phyloP scores from a whole-genome alignment of 1,140 invertebrate genomes.

The Phenacoccus solenopsis region DNA sequence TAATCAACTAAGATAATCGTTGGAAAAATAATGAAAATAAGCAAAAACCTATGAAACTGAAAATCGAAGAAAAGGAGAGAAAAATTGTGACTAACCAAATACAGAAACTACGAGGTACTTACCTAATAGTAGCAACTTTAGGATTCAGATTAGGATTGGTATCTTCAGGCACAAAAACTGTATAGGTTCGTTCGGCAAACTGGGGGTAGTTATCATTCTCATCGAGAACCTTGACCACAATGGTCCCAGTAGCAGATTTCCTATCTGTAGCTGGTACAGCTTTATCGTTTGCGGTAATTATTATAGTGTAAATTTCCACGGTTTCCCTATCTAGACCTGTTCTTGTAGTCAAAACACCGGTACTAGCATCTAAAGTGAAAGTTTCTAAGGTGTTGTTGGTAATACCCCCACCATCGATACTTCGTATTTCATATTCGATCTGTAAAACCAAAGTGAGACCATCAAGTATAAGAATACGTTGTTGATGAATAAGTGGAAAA shows the following conservation, averaged over 20 bases:
- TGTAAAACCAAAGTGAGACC: conserved; percentile 28
- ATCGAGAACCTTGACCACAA: conserved; percentile 73
- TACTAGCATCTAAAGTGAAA: conserved; percentile 66
- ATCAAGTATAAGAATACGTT: not conserved
- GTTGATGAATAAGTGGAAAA: not conserved
- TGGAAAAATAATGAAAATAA: too few species aligned
- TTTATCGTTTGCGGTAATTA: conserved; percentile 71
- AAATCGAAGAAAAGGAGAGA: too few species aligned
- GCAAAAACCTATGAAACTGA: too few species aligned
- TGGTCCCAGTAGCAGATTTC: conserved; percentile 52
- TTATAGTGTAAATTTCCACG: conserved; percentile 70
- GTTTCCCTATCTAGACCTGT: conserved; percentile 75
- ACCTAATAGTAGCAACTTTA: conserved; percentile 69
- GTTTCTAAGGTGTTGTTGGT: conserved; percentile 41
- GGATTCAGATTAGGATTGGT: conserved; percentile 67
- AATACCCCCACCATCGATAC: conserved; percentile 45
- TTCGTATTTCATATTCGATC: conserved; percentile 64
- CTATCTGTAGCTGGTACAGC: conserved; percentile 55
- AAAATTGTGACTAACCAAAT: not conserved
- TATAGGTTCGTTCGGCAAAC: conserved; percentile 80
- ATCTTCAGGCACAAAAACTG: conserved; percentile 76
- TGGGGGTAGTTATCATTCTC: conserved; percentile 97
- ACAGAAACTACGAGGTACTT: conserved; percentile 28
- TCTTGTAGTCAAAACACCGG: conserved; percentile 73
- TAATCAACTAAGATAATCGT: too few species aligned